These are phyloP conservation scores for Chaenodraco wilsoni DNA, from an alignment of 2,797 vertebrate species.

Conservation along the genomic window DNA sequence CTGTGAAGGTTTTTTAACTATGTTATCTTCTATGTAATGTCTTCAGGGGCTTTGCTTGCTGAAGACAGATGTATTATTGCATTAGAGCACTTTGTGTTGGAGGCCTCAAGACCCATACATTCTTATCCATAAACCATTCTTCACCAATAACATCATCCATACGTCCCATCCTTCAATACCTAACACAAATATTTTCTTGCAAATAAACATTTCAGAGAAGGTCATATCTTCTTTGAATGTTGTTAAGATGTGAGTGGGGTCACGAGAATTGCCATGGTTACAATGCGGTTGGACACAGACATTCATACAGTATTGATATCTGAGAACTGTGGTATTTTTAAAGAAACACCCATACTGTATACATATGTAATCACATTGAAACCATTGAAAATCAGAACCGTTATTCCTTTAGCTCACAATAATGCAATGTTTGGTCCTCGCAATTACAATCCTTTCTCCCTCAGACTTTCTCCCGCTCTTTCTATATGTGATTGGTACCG, in stretches of 20 bases:
- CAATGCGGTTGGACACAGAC: constrained; percentile 50
- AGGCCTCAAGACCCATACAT: constrained; percentile 8
- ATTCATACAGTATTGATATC: constrained; percentile 32
- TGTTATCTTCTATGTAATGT: constrained; percentile 4
- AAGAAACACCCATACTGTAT: constrained; percentile 12
- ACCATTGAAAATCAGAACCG: constrained; percentile 52
- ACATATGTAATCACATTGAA: constrained; percentile 35
- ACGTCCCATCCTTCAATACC: constrained; percentile 19
- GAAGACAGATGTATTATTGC: not conserved
- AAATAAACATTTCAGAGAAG: constrained; percentile 30
- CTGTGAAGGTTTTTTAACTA: not conserved
- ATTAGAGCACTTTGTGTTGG: constrained; percentile 4
- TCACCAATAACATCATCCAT: constrained; percentile 18
- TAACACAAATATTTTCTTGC: constrained; percentile 25
- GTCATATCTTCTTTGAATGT: constrained; percentile 21
- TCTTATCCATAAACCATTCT: constrained; percentile 17
- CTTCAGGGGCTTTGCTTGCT: not conserved
- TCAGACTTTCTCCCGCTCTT: constrained; percentile 42
- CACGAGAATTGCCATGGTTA: constrained; percentile 67
- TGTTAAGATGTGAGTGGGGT: constrained; percentile 36
- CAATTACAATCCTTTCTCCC: constrained; percentile 66
- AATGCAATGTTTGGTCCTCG: constrained; percentile 56
- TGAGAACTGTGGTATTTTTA: constrained; percentile 20
- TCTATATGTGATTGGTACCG: constrained; percentile 57
- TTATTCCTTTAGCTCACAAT: constrained; percentile 63